Base-by-base conservation (phyloP, 2,888 invertebrate species). In the Drosophila borborema region DNA sequence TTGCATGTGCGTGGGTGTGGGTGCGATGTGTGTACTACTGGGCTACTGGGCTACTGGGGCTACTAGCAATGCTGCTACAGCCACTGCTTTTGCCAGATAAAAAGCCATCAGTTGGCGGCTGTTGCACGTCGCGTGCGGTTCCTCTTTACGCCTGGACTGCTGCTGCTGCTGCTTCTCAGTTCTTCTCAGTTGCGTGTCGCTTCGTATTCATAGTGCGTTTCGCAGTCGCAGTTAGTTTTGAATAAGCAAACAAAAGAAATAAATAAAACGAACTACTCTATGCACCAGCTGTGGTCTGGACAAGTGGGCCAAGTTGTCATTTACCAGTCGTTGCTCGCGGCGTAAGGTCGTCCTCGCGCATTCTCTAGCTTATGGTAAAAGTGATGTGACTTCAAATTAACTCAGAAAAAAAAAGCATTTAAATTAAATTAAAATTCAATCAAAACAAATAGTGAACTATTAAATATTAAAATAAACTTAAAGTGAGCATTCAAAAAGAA, bases 71-170 rank as follows among this genome's bases (percentile, higher is more conserved):
- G 40, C 62, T 63, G 66, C 49, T 31, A 49, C 46, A 48, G 59
- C 36, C 36, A 41, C 41, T 71, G 64, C 69, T 71, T 69, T 54
- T 71, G 78, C 68, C 75, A 83, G 88, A 89, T 88, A 85, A 79
- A 72, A 89, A 75, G 69, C 68, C 81, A 80, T 90, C 89, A 87
- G 90, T 87, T 74, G 83, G 77, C 89, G 88, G 83, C 89, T 88
- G 86, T 90, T 90, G 86, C 86, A 88, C 90, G 86, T 90, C 70
- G 86, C 88, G 90, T 88, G 83, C 81, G 89, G 86, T 86, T 83
- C 82, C 56, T 67, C 45, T 74, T 63, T 62, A 64, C 59, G 72
- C 58, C 71, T 59, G 40, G 38, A 31, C 60, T 14, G 58, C 67
- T 49, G 41, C 10, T 59, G 55, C 63, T 51, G 34, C 10, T 59